Base-by-base conservation (phyloP, 2,888 invertebrate species). In the Cyclophora albipunctata region DNA sequence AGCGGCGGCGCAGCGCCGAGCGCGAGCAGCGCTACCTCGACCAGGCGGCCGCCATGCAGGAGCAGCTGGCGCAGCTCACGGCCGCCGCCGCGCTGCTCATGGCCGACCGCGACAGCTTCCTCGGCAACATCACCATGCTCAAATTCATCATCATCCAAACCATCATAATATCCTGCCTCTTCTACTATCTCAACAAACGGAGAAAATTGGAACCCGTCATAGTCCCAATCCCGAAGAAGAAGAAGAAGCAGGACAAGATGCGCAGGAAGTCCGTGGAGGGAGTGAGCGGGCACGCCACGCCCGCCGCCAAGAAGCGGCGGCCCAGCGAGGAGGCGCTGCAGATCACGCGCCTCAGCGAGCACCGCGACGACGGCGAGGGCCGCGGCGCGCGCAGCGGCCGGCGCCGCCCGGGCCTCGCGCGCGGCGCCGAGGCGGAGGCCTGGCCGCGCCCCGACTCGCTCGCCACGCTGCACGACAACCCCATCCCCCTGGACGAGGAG, bases 11-110 rank as follows among this genome's bases (percentile, higher is more conserved):
- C 60, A 91, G 91, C 57, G 91, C 91, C 60, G 94, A 94, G 61
- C 85, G 94, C n/a, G 96, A 96, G 74, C 91, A 91, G 55, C 92
- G 92, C 62, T 94, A 94, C 68, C 90, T 93, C 48, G 95, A 96
- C 55, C 96, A 97, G 64, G 92, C 95, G 84, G 77, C 91, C 50
- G 82, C 87, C 56, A 77, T 94, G 33, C 91, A 92, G 51, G 91
- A 92, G 47, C 93, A 94, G 68, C 81, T 96, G 37, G 83, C 90
- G 0, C 89, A 90, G 40, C 83, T 95, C 50, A 90, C 93, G 0
- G 73, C 86, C 6, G 90, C 91, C 1, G 83, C 95, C 47, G 91
- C 91, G 45, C 73, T 81, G 3, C 75, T 94, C 7, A 77, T 92
- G 59, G 86, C 90, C 3, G 93, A 94, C 62, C 84, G 91, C 45